phyloP scores from a whole-genome alignment of 2,888 invertebrate species.

The Rhodophaea formosa region DNA sequence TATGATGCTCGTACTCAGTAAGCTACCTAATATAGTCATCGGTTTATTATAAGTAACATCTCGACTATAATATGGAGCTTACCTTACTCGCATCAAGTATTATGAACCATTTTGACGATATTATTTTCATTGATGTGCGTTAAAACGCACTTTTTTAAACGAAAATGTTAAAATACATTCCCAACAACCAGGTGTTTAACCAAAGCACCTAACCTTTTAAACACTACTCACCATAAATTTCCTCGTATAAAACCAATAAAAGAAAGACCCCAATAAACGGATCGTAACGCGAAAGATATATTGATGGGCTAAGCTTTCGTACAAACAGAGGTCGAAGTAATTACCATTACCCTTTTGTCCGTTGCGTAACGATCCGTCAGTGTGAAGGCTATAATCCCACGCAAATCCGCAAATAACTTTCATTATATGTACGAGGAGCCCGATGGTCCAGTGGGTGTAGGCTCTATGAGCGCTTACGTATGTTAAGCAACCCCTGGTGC shows the following conservation, averaged over 20 bases:
- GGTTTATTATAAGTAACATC: no score
- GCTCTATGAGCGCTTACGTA: no score
- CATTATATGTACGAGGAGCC: no score
- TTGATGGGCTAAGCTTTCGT: constrained; percentile 15
- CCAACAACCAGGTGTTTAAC: background rate
- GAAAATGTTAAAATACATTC: no score
- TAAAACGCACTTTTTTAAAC: no score
- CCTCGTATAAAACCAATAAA: constrained; percentile 7
- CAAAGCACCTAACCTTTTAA: background rate
- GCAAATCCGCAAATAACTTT: constrained; percentile 9
- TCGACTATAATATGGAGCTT: no score
- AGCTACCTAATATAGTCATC: no score
- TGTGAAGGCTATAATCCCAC: constrained; percentile 8
- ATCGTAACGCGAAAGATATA: constrained; percentile 11
- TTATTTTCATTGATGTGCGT: no score
- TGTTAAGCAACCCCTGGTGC: no score
- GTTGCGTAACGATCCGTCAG: constrained; percentile 12
- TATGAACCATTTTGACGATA: no score
- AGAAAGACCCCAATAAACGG: constrained; percentile 9
- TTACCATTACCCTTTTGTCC: constrained; percentile 18
- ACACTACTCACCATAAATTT: background rate
- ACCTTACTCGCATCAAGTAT: no score
- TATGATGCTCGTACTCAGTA: no score
- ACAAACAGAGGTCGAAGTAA: constrained; percentile 18
- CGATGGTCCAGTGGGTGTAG: constrained; percentile 10